These are phyloP conservation scores for Rhombomys opimus DNA, from an alignment of 2,113 vertebrate genomes.

Conservation along the genomic window DNA sequence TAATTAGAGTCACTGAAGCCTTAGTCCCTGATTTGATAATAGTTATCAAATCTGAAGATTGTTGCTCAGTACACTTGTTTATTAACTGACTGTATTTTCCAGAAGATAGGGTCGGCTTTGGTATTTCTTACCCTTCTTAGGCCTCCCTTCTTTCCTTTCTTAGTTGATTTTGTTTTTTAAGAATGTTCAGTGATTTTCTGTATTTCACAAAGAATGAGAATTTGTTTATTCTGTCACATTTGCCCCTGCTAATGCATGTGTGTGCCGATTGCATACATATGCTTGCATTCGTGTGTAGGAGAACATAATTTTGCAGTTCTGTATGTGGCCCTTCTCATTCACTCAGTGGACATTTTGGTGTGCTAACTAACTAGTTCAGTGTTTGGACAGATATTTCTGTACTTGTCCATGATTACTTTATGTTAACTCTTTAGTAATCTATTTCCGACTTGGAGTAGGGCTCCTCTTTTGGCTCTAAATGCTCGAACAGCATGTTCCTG, in stretches of 20 bases:
- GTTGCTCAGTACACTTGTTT: conserved; percentile 24
- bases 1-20: background rate
- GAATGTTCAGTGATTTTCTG: background rate
- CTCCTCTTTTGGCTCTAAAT: conserved; percentile 51
- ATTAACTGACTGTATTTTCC: conserved; percentile 56
- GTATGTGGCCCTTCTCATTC: background rate
- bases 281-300: background rate
- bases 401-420: conserved; percentile 42
- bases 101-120: background rate
- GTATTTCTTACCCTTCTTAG: background rate
- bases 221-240: conserved; percentile 6
- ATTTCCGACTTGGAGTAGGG: conserved; percentile 49
- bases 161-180: background rate
- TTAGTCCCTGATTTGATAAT: conserved; percentile 7
- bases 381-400: conserved; percentile 42
- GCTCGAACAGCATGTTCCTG: conserved; percentile 40
- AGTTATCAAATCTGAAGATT: conserved; percentile 31
- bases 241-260: background rate
- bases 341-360: background rate
- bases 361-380: background rate
- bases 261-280: background rate
- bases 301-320: background rate
- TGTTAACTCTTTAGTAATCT: conserved; percentile 44
- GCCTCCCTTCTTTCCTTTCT: background rate
- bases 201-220: background rate